Evolutionary conservation across 2,797 vertebrate genomes (phyloP).

Genomic region (Anas georgica): DNA sequence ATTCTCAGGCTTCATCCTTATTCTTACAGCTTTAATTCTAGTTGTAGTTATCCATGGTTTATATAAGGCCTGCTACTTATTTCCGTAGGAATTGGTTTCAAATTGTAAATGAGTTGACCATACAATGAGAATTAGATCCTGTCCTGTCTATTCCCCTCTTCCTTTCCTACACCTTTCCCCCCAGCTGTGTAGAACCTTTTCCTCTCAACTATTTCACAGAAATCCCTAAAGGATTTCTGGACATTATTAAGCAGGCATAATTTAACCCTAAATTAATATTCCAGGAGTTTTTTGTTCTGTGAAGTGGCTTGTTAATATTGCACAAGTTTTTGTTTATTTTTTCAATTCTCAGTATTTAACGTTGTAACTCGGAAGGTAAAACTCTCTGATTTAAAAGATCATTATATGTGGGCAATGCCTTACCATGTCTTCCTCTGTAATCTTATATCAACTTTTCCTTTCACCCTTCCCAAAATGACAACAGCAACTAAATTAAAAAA

Average conservation of each 20-base stretch:
- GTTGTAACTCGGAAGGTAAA: not conserved
- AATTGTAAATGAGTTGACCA: not conserved
- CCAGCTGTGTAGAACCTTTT: not conserved
- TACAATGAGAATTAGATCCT: not conserved
- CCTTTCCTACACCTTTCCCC: no score
- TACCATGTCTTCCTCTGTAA: not conserved
- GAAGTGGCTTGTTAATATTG: not conserved
- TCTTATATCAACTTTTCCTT: not conserved
- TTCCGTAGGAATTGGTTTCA: not conserved
- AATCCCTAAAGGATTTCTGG: not conserved
- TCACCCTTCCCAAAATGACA: not conserved
- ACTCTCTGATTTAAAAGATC: not conserved
- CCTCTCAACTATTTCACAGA: not conserved
- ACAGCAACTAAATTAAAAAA: not conserved
- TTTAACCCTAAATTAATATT: not conserved
- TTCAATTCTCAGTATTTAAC: not conserved
- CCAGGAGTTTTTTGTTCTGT: not conserved
- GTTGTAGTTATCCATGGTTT: not conserved
- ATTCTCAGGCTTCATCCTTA: not conserved
- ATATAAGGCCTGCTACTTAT: not conserved
- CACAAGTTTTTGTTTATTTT: not conserved
- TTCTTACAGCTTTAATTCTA: not conserved
- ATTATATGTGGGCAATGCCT: not conserved
- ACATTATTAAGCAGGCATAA: not conserved
- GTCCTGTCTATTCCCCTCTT: not conserved